Conservation (phyloP, 1,140 invertebrate genomes). For the Brachionus rubens region DNA sequence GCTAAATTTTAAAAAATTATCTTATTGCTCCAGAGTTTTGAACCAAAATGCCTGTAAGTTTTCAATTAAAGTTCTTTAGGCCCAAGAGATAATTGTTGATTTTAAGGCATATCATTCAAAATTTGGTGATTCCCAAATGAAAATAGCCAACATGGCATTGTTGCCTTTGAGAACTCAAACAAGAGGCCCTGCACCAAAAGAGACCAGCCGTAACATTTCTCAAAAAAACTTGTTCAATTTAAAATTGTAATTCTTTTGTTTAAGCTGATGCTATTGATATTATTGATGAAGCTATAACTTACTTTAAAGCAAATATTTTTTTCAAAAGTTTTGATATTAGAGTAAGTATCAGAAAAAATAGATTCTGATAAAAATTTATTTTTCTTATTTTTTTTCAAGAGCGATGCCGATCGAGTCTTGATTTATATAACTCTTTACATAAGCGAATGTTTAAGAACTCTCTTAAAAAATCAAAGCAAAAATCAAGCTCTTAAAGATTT, state of each 20-base stretch:
- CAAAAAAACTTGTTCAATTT: neutral
- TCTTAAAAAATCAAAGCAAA: conserved; percentile 71
- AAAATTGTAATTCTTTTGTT: conserved; percentile 48
- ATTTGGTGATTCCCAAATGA: neutral
- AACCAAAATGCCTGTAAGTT: neutral
- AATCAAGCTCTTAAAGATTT: conserved; percentile 88
- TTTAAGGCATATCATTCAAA: conserved; percentile 44
- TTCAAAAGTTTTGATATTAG: conserved; percentile 93
- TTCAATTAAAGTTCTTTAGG: conserved; percentile 2
- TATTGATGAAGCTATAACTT: conserved; percentile 93
- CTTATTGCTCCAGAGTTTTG: too few relatives aligned
- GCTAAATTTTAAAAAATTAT: too few relatives aligned
- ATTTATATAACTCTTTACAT: conserved; percentile 99
- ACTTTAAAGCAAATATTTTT: conserved; percentile 98
- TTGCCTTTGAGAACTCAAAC: conserved; percentile 40
- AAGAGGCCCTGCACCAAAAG: conserved; percentile 45
- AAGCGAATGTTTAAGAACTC: conserved; percentile 87
- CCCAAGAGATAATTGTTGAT: too few relatives aligned
- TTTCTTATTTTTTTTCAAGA: conserved; percentile 65
- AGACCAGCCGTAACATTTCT: neutral
- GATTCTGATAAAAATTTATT: too few relatives aligned
- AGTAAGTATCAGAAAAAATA: neutral
- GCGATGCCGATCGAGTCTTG: conserved; percentile 86
- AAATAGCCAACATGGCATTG: conserved; percentile 42
- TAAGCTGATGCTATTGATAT: conserved; percentile 74